Percentiles rank a stretch among this genome's conserved stretches.
Conservation (phyloP, 2,113 vertebrate species). For the Lagenorhynchus albirostris region DNA sequence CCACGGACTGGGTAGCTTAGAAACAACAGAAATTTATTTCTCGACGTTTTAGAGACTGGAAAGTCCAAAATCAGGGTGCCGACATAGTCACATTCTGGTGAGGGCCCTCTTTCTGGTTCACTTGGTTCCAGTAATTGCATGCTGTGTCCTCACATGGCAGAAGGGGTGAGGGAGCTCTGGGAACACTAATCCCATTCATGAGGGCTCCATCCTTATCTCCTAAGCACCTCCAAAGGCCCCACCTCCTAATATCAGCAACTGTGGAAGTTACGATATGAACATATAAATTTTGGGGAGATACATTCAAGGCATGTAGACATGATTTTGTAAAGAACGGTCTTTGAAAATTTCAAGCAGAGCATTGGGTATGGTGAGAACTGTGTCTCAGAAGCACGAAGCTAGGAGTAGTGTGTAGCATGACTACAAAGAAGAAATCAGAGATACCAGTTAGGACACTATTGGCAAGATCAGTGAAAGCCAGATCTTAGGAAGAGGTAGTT, state of each 20-base stretch:
- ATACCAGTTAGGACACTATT: not conserved
- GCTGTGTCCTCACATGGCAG: not conserved
- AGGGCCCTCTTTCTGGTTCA: not conserved
- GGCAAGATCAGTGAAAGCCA: not conserved
- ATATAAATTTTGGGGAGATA: not conserved
- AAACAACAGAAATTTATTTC: not conserved
- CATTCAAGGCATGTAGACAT: not conserved
- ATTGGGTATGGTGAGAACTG: not conserved
- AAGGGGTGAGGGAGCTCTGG: not conserved
- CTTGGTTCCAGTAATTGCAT: not conserved
- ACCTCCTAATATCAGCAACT: not conserved
- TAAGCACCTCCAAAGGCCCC: not conserved
- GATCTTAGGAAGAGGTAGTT: not conserved
- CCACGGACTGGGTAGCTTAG: not conserved
- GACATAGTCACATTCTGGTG: not conserved
- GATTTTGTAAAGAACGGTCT: not conserved
- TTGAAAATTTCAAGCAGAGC: not conserved
- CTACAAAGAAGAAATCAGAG: not conserved
- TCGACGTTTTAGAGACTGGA: not conserved
- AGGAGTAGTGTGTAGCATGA: not conserved
- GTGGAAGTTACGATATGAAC: not conserved
- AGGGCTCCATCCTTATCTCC: not conserved
- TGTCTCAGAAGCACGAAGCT: not conserved
- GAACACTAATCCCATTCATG: not conserved
- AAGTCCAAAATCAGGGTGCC: not conserved